A percentile compares a stretch with the other conserved stretches of the same genome.
Evolutionary conservation across 2,888 invertebrate genomes (phyloP).

Genomic region (Drosophila monieri): DNA sequence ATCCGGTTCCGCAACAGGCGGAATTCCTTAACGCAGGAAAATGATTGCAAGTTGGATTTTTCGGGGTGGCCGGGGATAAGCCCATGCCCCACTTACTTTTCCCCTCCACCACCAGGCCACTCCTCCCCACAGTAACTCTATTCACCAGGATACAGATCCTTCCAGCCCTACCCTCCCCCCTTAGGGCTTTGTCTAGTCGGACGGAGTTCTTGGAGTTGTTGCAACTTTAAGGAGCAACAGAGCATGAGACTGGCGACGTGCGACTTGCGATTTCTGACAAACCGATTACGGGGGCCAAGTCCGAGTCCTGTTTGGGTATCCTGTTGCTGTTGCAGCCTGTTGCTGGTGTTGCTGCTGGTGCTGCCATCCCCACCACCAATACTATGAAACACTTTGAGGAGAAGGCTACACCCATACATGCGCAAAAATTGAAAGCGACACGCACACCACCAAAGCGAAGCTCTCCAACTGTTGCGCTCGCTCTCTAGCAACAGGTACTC

Average conservation of each 20-base stretch:
- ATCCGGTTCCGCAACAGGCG: slow-evolving; percentile 68
- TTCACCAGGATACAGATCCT: neutral
- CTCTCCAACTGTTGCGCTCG: slow-evolving; percentile 78
- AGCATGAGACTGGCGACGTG: slow-evolving; percentile 15
- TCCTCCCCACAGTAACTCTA: neutral
- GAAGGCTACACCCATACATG: neutral
- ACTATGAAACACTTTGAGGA: neutral
- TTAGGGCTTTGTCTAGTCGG: neutral
- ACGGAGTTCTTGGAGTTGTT: neutral
- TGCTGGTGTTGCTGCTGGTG: slow-evolving; percentile 20
- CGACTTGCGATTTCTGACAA: slow-evolving; percentile 29
- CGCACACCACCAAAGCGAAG: slow-evolving; percentile 19
- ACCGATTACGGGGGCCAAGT: slow-evolving; percentile 32
- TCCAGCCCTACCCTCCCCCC: neutral
- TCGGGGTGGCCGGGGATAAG: slow-evolving; percentile 3
- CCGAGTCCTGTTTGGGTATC: slow-evolving; percentile 6
- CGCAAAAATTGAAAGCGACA: neutral
- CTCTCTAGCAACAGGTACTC: slow-evolving; percentile 80
- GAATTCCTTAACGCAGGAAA: slow-evolving; percentile 32
- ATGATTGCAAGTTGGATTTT: slow-evolving; percentile 23
- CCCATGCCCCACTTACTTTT: slow-evolving; percentile 6
- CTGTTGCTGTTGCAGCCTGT: slow-evolving; percentile 65
- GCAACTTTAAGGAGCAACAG: slow-evolving; percentile 3
- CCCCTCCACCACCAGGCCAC: too few relatives aligned
- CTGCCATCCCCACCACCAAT: slow-evolving; percentile 14